These are phyloP conservation scores for Aethes cnicana DNA, from an alignment of 2,888 invertebrate species.

Conservation along the genomic window DNA sequence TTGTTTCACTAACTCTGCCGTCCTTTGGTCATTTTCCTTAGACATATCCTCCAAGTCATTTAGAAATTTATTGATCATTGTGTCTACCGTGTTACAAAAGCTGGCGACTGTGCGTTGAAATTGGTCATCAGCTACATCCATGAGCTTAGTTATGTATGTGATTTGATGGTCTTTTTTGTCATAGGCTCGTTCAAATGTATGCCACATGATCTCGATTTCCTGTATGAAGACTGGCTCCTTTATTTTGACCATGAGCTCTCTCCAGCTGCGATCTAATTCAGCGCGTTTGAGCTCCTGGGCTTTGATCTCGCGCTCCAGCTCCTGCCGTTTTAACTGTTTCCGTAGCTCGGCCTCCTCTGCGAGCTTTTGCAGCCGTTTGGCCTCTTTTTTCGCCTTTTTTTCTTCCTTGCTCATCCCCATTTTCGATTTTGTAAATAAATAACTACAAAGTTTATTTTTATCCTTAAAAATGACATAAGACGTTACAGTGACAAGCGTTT, in stretches of 20 bases:
- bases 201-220: conserved; percentile 70
- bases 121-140: conserved; percentile 84
- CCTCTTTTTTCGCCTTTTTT: conserved; percentile 65
- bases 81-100: conserved; percentile 84
- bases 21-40: conserved; percentile 55
- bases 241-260: conserved; percentile 65
- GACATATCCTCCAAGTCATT: conserved; percentile 58
- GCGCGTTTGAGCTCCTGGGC: conserved; percentile 53
- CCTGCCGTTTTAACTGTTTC: conserved; percentile 55
- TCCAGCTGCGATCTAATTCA: conserved; percentile 63
- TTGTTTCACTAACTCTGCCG: conserved; percentile 48
- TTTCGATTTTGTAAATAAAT: too few relatives aligned
- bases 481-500: too few relatives aligned
- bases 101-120: conserved; percentile 84
- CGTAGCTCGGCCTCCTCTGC: conserved; percentile 49
- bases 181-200: conserved; percentile 77
- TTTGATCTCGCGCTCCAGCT: conserved; percentile 62
- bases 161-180: conserved; percentile 84
- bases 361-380: conserved; percentile 58
- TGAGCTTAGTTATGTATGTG: conserved; percentile 76
- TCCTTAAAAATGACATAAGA: too few relatives aligned
- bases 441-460: too few relatives aligned
- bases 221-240: conserved; percentile 68
- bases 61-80: conserved; percentile 78
- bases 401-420: conserved; percentile 65